Percentiles rank a stretch among this genome's conserved stretches.
phyloP scores from a whole-genome alignment of 2,797 vertebrate genomes.

The Smutsia temminckii region DNA sequence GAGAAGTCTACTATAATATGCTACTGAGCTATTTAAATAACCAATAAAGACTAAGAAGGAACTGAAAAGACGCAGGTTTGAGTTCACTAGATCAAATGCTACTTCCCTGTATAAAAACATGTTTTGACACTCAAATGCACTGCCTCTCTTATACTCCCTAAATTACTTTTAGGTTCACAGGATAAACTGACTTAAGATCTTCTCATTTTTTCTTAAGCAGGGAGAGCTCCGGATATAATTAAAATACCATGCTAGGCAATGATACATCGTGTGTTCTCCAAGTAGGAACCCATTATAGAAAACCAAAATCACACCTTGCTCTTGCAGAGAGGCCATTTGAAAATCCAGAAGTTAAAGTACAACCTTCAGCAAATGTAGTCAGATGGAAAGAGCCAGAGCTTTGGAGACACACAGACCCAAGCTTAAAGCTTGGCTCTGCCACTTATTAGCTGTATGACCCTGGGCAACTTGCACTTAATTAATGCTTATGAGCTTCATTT shows the following conservation, averaged over 20 bases:
- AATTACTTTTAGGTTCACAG: not conserved
- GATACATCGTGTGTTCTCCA: not conserved
- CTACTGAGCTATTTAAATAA: conserved; percentile 45
- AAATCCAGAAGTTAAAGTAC: not conserved
- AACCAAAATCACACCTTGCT: not conserved
- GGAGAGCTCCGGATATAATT: not conserved
- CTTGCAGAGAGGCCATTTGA: not conserved
- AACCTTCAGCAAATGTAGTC: not conserved
- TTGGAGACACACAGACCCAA: not conserved
- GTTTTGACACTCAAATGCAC: not conserved
- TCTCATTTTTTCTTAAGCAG: not conserved
- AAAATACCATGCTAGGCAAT: not conserved
- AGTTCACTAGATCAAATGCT: not conserved
- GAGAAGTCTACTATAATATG: not conserved
- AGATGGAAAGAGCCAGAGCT: not conserved
- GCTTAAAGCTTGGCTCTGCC: not conserved
- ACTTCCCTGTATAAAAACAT: not conserved
- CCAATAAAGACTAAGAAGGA: conserved; percentile 42
- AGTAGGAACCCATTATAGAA: not conserved
- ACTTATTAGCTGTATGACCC: not conserved
- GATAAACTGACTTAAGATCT: not conserved
- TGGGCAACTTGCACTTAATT: not conserved
- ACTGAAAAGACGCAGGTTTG: not conserved
- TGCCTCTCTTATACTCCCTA: not conserved
- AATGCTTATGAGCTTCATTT: not conserved